Percentiles rank a stretch among this genome's conserved stretches.
Evolutionary conservation across 2,888 invertebrate genomes (phyloP).

Genomic region (Adelognathus sp.): DNA sequence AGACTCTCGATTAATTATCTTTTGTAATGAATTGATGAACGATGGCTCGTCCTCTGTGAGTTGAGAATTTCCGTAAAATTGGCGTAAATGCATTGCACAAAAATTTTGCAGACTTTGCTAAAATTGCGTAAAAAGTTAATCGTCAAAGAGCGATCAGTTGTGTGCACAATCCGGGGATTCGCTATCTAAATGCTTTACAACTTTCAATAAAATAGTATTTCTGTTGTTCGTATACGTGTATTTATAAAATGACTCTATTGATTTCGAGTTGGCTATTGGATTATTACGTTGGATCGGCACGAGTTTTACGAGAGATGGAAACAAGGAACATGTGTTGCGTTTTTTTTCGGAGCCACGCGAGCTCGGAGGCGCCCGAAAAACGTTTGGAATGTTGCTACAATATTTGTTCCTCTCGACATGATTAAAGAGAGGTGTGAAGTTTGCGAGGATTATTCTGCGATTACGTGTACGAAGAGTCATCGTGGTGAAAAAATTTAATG

Average conservation of each 20-base stretch:
- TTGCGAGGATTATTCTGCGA: constrained; percentile 31
- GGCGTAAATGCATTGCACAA: constrained; percentile 59
- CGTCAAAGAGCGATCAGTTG: constrained; percentile 16
- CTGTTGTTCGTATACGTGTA: constrained; percentile 2
- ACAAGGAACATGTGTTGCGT: constrained; percentile 63
- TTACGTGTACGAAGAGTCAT: constrained; percentile 19
- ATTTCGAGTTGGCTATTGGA: background rate
- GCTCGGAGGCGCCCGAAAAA: constrained; percentile 68
- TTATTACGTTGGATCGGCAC: constrained; percentile 13
- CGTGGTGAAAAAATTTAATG: constrained; percentile 33
- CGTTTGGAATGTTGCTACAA: constrained; percentile 76
- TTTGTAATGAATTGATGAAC: constrained; percentile 5
- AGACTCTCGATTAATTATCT: constrained; percentile 11
- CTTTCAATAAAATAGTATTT: constrained; percentile 22
- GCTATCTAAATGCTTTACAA: constrained; percentile 58
- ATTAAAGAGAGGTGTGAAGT: constrained; percentile 36
- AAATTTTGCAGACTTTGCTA: constrained; percentile 55
- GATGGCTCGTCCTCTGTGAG: constrained; percentile 21
- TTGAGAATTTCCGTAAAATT: constrained; percentile 38
- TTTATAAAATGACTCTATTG: background rate
- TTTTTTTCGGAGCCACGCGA: constrained; percentile 43
- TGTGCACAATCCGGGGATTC: constrained; percentile 33
- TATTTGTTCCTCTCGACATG: constrained; percentile 58
- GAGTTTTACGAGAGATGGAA: constrained; percentile 52
- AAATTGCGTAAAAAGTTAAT: constrained; percentile 45